phyloP scores from a whole-genome alignment of 2,888 invertebrate genomes.

The Crossocerus cetratus region DNA sequence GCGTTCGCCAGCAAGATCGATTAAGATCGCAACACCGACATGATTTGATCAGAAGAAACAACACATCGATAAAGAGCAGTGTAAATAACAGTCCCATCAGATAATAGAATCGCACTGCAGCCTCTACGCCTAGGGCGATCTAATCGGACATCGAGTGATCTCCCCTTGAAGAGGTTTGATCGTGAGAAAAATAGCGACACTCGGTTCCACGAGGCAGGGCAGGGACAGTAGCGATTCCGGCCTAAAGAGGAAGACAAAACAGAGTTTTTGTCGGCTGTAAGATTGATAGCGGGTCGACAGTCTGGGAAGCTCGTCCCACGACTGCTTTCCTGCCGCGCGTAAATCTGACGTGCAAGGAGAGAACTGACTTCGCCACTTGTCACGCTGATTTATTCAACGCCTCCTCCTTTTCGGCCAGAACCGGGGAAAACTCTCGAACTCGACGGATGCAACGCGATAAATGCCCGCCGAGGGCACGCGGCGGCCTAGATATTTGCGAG shows the following conservation, averaged over 20 bases:
- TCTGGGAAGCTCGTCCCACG: slow-evolving; percentile 9
- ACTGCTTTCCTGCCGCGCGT: neutral
- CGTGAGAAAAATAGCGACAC: too few species aligned
- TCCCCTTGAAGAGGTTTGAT: neutral
- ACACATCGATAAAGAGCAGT: neutral
- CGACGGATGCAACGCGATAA: slow-evolving; percentile 5
- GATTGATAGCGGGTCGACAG: too few species aligned
- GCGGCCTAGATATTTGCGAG: slow-evolving; percentile 7
- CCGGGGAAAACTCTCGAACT: neutral
- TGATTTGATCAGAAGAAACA: neutral
- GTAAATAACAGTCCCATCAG: neutral
- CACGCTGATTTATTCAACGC: slow-evolving; percentile 6
- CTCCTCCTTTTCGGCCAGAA: neutral
- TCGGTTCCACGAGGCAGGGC: too few species aligned
- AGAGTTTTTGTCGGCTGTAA: too few species aligned
- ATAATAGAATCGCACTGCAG: neutral
- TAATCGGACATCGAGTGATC: neutral
- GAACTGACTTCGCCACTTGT: neutral
- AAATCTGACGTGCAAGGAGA: neutral
- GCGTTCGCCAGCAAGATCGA: neutral
- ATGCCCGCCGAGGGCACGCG: slow-evolving; percentile 6
- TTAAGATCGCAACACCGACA: neutral
- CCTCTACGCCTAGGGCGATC: neutral
- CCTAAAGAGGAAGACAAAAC: too few species aligned
- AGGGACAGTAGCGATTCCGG: too few species aligned